Evolutionary conservation across 2,797 vertebrate species (phyloP), one percentile per base, ranked within the genome.

Genomic region (Lates japonicus): DNA sequence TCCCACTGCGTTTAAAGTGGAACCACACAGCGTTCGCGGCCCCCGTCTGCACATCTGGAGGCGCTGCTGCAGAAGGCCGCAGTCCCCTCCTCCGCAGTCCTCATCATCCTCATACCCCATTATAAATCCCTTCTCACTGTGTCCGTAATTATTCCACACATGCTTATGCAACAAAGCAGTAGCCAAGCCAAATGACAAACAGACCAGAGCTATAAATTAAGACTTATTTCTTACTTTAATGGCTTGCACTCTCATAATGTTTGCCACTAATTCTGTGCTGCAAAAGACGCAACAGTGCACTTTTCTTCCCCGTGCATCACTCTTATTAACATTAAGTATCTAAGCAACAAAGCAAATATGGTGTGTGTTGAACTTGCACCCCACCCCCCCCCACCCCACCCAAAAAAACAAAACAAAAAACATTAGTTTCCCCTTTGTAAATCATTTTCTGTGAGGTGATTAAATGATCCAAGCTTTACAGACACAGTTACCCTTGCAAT

Each of bases 141-240:
- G 85, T 93, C 90, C 83, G 65, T 93, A 94, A 95, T 95, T 93
- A 91, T 93, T 89, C 90, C 89, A 70, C 93, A 94, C 90, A 87
- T 87, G 88, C 91, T 91, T 90, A 87, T 83, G 88, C 91, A 94
- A 94, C 94, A 95, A 92, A 91, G 92, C 91, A 94, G 95, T 95
- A 95, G 95, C 93, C 90, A 86, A 94, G 92, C 90, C 92, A 95
- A 95, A 96, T 94, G 93, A 95, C 95, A 95, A 95, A 95, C 95
- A 95, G 95, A 93, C 92, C 92, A 78, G 48, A 79, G 87, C 80
- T 83, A 93, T 95, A 95, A 96, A 95, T 95, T 95, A 95, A 90
- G 81, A 91, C 90, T 87, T 91, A 87, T 90, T 92, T 87, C 84
- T 88, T 81, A 78, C 84, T 94, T 93, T 92, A 95, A 94, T 92